Evolutionary conservation across 2,113 vertebrate genomes (phyloP), one percentile per base, ranked within the genome.

Genomic region (Pteronura brasiliensis): DNA sequence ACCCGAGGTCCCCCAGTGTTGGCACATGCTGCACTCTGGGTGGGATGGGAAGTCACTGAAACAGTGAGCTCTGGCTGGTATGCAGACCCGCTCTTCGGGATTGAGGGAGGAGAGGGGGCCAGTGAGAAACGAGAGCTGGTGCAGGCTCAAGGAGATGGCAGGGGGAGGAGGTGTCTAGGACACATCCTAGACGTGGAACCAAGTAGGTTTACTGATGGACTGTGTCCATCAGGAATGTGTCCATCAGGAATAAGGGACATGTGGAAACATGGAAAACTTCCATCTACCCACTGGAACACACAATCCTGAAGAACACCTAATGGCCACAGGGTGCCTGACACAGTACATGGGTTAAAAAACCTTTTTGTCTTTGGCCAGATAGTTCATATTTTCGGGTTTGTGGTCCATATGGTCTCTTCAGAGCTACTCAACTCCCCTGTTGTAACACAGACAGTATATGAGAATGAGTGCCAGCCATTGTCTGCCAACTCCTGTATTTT

Each of bases 111-210:
- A 21, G 1, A 9, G 14, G 59, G n/a, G 57, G 3, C 42, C 67
- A 3, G 63, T 4, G 3, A 47, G 8, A 8, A 2, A 15, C 29
- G 6, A 89, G 57, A 44, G 15, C 23, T 1, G 2, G 21, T 1
- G 14, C 59, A 47, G 42, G n/a, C 17, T 44, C 49, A 39, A 87
- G 29, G 13, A 18, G 15, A 42, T 49, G n/a, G 55, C 0, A 4
- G 6, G n/a, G 42, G 21, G 6, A 1, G 10, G 59, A 18, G 15
- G 25, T 31, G 74, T 27, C 27, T 4, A 29, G 59, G 27, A 42
- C 36, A 36, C 11, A 23, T 10, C 20, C 25, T 59, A n/a, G 25
- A 11, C n/a, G 42, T 4, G 25, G 10, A 27, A n/a, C 29, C 59
- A 6, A 63, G 52, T 1, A 11, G 44, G 25, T 74, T 31, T 8